Evolutionary conservation across 2,113 vertebrate species (phyloP), one percentile per base, ranked within the genome.

Genomic region (Illadopsis cleaveri): DNA sequence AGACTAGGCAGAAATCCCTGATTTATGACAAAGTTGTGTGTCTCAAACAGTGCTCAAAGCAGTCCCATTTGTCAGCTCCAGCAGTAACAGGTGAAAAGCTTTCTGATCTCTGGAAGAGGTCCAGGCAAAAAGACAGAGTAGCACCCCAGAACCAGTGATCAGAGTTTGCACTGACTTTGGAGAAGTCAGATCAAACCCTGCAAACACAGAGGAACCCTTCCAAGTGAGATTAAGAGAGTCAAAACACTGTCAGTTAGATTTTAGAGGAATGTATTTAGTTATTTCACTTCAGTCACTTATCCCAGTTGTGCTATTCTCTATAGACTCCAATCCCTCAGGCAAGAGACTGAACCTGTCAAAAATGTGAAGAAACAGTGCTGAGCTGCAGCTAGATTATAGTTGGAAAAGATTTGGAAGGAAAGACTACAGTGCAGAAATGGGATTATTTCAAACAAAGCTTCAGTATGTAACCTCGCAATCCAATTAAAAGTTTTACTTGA

Each of bases 401-500:
- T 64, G 21, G 44, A 75, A 87, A 89, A 78, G 3, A 89, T 25
- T 6, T 84, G 25, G 15, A 89, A 70, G 71, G 75, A 82, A 82
- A 61, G 22, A 68, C 45, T 57, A 20, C 15, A 38, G n/a, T 15
- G 20, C 24, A 73, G n/a, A 89, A 91, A 91, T 1, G 0, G 37
- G 12, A 80, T 2, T 77, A 44, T 56, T 94, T 78, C n/a, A 78
- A 86, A 57, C 25, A 50, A 84, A 82, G 25, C 82, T 89, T 84
- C 28, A 86, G 31, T 31, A 61, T 9, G 31, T 33, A 80, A 77
- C 31, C 31, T 86, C 6, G 0, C 31, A 73, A 53, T n/a, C 24
- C 40, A 89, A 73, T 61, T 81, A 89, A 40, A 71, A 61, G 72
- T n/a, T 86, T 89, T 65, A 70, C 54, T 61, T 37, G 22, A 93